A percentile compares a stretch with the other conserved stretches of the same genome.
Evolutionary conservation across 92 coral and sea anemone species (phyloP).

Genomic region (Hydrozoanthus gracilis): DNA sequence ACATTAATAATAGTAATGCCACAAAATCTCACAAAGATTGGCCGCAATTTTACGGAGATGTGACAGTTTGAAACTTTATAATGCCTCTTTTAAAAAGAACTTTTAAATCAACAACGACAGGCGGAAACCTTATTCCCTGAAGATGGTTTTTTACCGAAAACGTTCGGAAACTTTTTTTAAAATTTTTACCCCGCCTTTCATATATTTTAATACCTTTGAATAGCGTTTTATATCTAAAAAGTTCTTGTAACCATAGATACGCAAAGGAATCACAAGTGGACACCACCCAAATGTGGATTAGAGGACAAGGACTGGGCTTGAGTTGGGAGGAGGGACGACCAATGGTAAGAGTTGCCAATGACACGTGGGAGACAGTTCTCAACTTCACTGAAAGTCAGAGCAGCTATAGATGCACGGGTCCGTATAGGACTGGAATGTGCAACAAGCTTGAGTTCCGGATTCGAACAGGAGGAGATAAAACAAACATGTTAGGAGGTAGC

Average conservation of each 20-base stretch:
- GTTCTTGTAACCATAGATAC: neutral
- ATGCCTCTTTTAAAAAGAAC: no score
- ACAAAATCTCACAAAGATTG: no score
- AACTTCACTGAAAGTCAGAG: conserved; percentile 22
- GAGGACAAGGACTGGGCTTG: conserved; percentile 57
- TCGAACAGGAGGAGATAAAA: conserved; percentile 33
- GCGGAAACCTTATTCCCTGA: no score
- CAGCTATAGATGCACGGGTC: conserved; percentile 14
- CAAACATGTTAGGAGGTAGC: conserved; percentile 58
- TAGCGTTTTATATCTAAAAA: no score
- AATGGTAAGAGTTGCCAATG: conserved; percentile 35
- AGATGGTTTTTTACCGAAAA: no score
- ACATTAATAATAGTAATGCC: no score
- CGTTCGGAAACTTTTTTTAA: no score
- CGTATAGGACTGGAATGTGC: conserved; percentile 4
- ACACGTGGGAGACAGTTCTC: conserved; percentile 58
- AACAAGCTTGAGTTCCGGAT: conserved; percentile 31
- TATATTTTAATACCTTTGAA: no score
- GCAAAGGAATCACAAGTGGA: neutral
- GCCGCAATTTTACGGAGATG: no score
- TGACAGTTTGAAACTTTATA: no score
- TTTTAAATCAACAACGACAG: no score
- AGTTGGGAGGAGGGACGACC: conserved; percentile 52
- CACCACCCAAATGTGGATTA: conserved; percentile 50
- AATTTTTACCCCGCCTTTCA: no score